Evolutionary conservation across 2,888 invertebrate genomes (phyloP).

Genomic region (Lycia hirtaria): DNA sequence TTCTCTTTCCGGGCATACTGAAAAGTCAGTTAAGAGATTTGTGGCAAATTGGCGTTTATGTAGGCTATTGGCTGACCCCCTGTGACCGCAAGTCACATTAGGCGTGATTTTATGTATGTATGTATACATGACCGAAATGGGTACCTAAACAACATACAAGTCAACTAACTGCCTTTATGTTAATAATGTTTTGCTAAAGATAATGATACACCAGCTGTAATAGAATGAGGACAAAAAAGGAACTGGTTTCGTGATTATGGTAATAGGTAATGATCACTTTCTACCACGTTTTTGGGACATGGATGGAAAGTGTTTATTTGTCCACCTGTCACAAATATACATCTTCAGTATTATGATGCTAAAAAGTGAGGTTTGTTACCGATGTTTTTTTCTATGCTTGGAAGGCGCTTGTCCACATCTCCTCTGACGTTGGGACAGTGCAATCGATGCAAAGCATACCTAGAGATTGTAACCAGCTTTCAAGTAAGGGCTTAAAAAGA

Average conservation of each 20-base stretch:
- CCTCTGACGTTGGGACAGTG: too few species aligned
- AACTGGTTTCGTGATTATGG: slow-evolving; percentile 15
- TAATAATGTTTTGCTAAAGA: slow-evolving; percentile 46
- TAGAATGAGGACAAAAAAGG: slow-evolving; percentile 4
- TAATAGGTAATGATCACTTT: slow-evolving; percentile 12
- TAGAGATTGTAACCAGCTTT: too few species aligned
- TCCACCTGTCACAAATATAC: slow-evolving; percentile 1
- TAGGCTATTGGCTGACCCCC: too few species aligned
- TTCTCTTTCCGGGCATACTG: too few species aligned
- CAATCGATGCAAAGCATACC: too few species aligned
- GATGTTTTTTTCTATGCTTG: too few species aligned
- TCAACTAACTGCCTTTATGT: not conserved
- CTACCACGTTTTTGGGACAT: slow-evolving; percentile 10
- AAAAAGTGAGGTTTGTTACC: not conserved
- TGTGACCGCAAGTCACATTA: too few species aligned
- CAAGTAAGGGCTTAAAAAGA: too few species aligned
- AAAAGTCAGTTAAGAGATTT: too few species aligned
- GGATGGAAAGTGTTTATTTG: slow-evolving; percentile 4
- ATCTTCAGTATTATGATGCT: not conserved
- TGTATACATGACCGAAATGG: not conserved
- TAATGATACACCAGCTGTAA: slow-evolving; percentile 40
- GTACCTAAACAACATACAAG: not conserved
- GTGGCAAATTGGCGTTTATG: too few species aligned
- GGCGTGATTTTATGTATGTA: not conserved
- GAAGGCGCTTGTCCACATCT: too few species aligned